phyloP scores from a whole-genome alignment of 2,113 vertebrate species.

The Helogale parvula region DNA sequence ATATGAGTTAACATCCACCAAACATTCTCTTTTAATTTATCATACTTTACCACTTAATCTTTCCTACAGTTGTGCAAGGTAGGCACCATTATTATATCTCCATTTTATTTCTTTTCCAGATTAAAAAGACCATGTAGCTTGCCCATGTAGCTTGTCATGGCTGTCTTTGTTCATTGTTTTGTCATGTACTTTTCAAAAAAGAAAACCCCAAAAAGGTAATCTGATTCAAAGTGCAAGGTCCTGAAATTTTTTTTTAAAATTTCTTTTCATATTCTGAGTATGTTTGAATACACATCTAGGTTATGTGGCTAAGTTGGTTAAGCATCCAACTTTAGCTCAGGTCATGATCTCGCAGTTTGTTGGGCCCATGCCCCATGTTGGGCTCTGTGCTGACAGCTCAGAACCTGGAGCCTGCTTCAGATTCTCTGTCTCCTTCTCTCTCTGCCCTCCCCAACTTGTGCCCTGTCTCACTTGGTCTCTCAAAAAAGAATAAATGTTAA shows the following conservation, averaged over 20 bases:
- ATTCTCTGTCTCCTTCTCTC: too few relatives aligned
- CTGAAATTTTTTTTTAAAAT: neutral
- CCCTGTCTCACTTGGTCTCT: too few relatives aligned
- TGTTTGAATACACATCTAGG: too few relatives aligned
- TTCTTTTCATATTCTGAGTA: too few relatives aligned
- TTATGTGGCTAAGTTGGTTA: too few relatives aligned
- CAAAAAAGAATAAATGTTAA: too few relatives aligned
- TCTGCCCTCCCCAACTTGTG: too few relatives aligned
- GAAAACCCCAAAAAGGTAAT: neutral
- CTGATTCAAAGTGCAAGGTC: neutral
- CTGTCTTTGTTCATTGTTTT: neutral
- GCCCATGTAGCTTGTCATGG: neutral
- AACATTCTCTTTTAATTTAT: neutral
- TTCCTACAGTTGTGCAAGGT: neutral
- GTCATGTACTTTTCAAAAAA: neutral
- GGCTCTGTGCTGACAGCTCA: too few relatives aligned
- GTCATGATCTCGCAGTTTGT: too few relatives aligned
- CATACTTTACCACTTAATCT: neutral
- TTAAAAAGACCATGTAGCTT: neutral
- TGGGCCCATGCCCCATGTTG: too few relatives aligned
- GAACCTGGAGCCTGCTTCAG: too few relatives aligned
- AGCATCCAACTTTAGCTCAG: too few relatives aligned
- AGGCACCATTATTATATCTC: neutral
- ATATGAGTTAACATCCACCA: neutral
- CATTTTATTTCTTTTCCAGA: neutral